A percentile compares a stretch with the other conserved stretches of the same genome.
phyloP scores from a whole-genome alignment of 2,797 vertebrate genomes.

The Anguilla pacifica region DNA sequence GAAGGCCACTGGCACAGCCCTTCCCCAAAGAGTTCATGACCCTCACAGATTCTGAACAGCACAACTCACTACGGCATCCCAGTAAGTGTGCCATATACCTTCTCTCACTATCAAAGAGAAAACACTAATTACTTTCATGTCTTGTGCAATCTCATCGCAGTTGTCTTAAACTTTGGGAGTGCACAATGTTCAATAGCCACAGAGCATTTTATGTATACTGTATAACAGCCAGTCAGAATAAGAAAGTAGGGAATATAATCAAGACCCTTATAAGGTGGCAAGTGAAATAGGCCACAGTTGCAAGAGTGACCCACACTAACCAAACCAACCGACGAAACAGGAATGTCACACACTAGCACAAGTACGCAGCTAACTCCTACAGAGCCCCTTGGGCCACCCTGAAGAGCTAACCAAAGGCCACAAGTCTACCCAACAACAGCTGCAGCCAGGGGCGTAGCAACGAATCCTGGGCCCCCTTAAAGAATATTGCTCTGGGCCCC shows the following conservation, averaged over 20 bases:
- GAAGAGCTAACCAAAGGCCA: background rate
- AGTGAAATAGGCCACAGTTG: background rate
- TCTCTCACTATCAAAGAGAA: background rate
- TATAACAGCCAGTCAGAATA: background rate
- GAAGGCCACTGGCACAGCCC: background rate
- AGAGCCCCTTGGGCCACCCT: background rate
- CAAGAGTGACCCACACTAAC: background rate
- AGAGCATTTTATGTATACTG: too few relatives aligned
- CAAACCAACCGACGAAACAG: background rate
- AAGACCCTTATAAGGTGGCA: background rate
- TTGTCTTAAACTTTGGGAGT: background rate
- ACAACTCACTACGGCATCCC: background rate
- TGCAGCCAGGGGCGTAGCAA: too few relatives aligned
- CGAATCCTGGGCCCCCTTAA: too few relatives aligned
- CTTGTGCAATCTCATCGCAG: background rate
- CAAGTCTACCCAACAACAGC: background rate
- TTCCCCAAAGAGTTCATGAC: background rate
- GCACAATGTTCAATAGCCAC: too few relatives aligned
- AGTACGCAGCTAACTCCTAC: too few relatives aligned
- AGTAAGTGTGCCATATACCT: background rate
- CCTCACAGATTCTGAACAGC: background rate
- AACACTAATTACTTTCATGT: background rate
- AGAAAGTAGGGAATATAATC: background rate
- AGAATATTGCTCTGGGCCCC: too few relatives aligned
- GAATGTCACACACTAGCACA: background rate